Conservation (phyloP, 2,113 vertebrate genomes). For the Pteruthius melanotis region DNA sequence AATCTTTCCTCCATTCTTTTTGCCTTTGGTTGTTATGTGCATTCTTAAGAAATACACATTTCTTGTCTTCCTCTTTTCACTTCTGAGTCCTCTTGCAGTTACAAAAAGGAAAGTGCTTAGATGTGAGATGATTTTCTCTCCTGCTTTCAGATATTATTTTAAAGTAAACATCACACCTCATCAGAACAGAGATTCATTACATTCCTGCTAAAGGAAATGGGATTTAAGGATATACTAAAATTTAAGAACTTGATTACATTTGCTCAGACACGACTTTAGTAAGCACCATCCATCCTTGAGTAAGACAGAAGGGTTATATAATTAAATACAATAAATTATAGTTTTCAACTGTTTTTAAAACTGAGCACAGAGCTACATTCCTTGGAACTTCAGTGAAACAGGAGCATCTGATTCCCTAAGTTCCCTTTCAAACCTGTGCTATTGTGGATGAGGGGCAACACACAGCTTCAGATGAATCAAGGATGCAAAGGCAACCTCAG, state of each 20-base stretch:
- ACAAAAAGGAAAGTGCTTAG: background rate
- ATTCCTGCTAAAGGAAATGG: background rate
- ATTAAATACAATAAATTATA: background rate
- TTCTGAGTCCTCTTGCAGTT: background rate
- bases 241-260: conserved; percentile 15
- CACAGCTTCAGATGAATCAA: background rate
- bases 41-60: background rate
- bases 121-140: background rate
- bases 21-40: background rate
- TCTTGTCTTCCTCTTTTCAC: background rate
- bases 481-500: background rate
- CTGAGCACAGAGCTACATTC: background rate
- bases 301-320: background rate
- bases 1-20: background rate
- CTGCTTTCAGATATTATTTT: background rate
- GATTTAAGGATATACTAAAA: background rate
- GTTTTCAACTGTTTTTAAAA: background rate
- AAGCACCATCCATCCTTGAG: background rate
- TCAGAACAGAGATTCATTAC: background rate
- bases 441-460: background rate
- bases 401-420: background rate
- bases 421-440: background rate
- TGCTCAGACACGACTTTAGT: background rate
- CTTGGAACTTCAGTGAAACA: background rate
- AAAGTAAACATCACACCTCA: background rate